Evolutionary conservation across 2,888 invertebrate species (phyloP).

Genomic region (Muscina levida): DNA sequence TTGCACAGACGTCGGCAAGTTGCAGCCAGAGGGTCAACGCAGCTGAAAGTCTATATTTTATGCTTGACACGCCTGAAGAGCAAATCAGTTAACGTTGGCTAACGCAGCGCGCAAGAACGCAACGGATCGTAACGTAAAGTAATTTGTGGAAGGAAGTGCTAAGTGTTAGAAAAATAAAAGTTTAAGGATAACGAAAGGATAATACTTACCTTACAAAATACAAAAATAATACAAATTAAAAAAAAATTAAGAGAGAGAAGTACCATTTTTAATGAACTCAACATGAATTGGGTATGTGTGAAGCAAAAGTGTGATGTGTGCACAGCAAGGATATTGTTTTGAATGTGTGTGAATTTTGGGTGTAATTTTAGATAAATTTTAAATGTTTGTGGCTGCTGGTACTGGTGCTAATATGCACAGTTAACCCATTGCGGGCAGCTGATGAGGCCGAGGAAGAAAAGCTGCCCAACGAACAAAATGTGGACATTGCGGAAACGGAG

Average conservation of each 20-base stretch:
- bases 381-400: too few relatives aligned
- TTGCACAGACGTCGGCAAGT: conserved; percentile 48
- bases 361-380: conserved; percentile 54
- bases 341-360: not conserved
- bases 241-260: not conserved
- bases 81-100: conserved; percentile 51
- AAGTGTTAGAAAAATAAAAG: conserved; percentile 10
- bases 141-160: not conserved
- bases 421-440: not conserved
- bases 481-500: not conserved
- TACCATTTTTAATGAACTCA: conserved; percentile 42
- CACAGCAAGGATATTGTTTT: not conserved
- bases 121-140: not conserved
- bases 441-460: conserved; percentile 24
- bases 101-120: conserved; percentile 37
- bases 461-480: conserved; percentile 8
- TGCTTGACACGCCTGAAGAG: conserved; percentile 1
- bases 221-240: not conserved
- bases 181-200: conserved; percentile 2
- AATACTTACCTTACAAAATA: conserved; percentile 18
- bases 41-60: conserved; percentile 55
- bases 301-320: not conserved
- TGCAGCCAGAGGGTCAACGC: conserved; percentile 23
- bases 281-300: conserved; percentile 60
- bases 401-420: conserved; percentile 35